Conservation (phyloP, 2,797 vertebrate species). For the Protonibea diacanthus region DNA sequence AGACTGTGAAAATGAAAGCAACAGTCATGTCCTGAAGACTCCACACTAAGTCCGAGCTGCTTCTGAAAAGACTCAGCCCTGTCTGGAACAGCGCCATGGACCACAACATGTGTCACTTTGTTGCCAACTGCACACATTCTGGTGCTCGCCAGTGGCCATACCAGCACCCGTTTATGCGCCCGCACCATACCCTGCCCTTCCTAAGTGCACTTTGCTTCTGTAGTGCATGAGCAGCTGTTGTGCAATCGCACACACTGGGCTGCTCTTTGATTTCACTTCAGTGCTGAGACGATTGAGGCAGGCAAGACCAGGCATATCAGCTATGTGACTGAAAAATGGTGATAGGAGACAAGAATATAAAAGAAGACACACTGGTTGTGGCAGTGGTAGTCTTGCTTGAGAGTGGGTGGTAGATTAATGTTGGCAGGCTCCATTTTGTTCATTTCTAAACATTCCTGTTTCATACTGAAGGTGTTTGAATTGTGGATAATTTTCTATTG, state of each 20-base stretch:
- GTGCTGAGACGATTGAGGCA: conserved; percentile 79
- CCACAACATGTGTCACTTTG: conserved; percentile 66
- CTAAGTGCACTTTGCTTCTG: conserved; percentile 73
- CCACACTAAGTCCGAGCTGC: conserved; percentile 37
- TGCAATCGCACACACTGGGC: conserved; percentile 83
- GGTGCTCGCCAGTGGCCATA: conserved; percentile 57
- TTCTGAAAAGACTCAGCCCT: conserved; percentile 36
- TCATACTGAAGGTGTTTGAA: conserved; percentile 72
- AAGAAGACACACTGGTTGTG: conserved; percentile 81
- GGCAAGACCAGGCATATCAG: conserved; percentile 90
- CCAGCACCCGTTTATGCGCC: conserved; percentile 37
- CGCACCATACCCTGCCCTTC: conserved; percentile 61
- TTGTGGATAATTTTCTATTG: conserved; percentile 75
- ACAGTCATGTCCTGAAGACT: conserved; percentile 36
- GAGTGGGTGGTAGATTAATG: conserved; percentile 82
- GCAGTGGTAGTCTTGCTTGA: conserved; percentile 71
- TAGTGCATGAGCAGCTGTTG: conserved; percentile 81
- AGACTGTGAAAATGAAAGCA: conserved; percentile 60
- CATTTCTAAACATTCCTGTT: conserved; percentile 76
- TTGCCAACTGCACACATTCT: conserved; percentile 68
- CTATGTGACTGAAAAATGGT: conserved; percentile 84
- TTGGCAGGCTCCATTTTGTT: conserved; percentile 79
- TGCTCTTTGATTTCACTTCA: conserved; percentile 83
- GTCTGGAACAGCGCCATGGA: conserved; percentile 50
- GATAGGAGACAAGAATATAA: conserved; percentile 84